Base-by-base conservation (phyloP, 1,140 invertebrate species). In the Saccostrea echinata region DNA sequence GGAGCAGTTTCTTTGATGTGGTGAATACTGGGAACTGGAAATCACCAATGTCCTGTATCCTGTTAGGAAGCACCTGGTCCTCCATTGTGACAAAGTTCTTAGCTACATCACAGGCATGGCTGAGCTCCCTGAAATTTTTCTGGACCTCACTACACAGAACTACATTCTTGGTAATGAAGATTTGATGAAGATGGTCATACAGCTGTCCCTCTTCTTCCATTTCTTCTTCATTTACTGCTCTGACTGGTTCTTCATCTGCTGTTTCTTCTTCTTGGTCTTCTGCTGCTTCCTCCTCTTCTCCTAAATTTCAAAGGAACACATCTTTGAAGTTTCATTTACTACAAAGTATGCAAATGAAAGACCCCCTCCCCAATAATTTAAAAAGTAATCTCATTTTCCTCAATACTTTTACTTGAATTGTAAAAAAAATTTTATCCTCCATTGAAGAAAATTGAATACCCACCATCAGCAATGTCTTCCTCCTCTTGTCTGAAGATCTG, bases 111-210 rank as follows among this genome's bases (percentile, higher is more conserved):
- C 86, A 89, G 21, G 92, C 92, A 85, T 91, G 91, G 71, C 90
- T 91, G 53, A 94, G 88, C 84, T 92, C 90, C 33, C 87, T 64
- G 85, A 94, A 94, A 51, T 93, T 94, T 85, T 94, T 94, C 88
- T 92, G 88, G 11, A 94, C 92, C 86, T 94, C 93, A 85, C 57
- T 92, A 81, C 93, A 94, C 53, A 94, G 89, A 9, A 93, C 91
- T 13, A 90, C 89, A 87, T 94, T 94, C 85, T 94, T 93, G 4
- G 94, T 94, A 21, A 94, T 91, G 88, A 94, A 94, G 27, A 94
- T 16, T 88, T 94, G 92, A 53, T 90, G 93, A 16, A 93, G 84
- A 86, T 92, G 91, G 33, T 91, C 90, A 87, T 90, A 91, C 12
- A 76, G 13, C 52, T 84, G 86, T 57, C 84, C 84, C 30, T 8